Percentiles rank a stretch among this genome's conserved stretches.
Conservation (phyloP, 2,113 vertebrate genomes). For the Spilogale gracilis region DNA sequence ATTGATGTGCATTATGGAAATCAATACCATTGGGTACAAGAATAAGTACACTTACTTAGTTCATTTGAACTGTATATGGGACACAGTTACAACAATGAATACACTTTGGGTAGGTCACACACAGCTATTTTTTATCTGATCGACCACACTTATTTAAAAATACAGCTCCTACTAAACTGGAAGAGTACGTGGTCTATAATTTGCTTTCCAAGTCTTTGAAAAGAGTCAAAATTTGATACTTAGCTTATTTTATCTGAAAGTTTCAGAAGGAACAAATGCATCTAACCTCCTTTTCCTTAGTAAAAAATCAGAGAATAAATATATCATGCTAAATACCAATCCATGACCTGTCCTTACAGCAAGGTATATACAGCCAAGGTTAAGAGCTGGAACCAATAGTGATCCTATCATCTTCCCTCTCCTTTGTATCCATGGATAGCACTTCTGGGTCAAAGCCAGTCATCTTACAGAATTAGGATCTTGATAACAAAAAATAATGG, state of each 20-base stretch:
- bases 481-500: background rate
- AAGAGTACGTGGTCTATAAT: background rate
- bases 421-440: background rate
- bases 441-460: background rate
- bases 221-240: background rate
- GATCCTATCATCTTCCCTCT: background rate
- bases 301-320: background rate
- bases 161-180: background rate
- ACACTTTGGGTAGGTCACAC: background rate
- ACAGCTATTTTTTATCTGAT: background rate
- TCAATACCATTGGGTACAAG: background rate
- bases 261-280: background rate
- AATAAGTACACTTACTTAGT: background rate
- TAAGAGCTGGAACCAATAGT: background rate
- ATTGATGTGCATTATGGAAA: background rate
- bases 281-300: background rate
- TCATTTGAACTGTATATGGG: background rate
- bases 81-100: background rate
- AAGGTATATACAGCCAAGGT: background rate
- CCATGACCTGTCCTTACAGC: background rate
- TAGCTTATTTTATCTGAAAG: background rate
- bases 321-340: background rate
- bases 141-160: background rate
- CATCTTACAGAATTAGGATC: slow-evolving; percentile 31
- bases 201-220: background rate